phyloP scores from a whole-genome alignment of 37 sponge, comb jelly and placozoan genomes.

The Amphimedon queenslandica region DNA sequence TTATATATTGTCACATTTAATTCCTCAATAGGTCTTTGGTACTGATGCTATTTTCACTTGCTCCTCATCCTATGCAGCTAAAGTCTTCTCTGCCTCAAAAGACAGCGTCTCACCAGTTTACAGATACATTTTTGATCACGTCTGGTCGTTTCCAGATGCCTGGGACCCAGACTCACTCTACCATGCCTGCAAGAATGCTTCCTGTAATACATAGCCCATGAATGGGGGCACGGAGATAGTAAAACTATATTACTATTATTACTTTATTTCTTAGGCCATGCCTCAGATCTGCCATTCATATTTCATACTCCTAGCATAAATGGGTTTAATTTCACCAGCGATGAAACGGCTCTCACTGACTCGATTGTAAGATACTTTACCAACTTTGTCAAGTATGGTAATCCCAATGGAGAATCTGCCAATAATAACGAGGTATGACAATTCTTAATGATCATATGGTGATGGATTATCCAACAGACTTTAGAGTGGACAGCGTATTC shows the following conservation, averaged over 20 bases:
- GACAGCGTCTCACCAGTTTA: conserved; percentile 23
- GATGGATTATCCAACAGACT: background rate
- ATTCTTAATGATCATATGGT: background rate
- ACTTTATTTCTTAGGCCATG: too few species aligned
- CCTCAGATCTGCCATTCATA: conserved; percentile 53
- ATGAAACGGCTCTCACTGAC: conserved; percentile 37
- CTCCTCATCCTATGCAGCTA: conserved; percentile 49
- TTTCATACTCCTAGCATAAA: conserved; percentile 45
- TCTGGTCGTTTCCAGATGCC: conserved; percentile 32
- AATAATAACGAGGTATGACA: background rate
- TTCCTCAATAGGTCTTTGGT: conserved; percentile 29
- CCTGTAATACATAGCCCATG: background rate
- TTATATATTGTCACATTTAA: too few species aligned
- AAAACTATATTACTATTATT: too few species aligned
- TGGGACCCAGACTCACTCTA: background rate
- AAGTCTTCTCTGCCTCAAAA: conserved; percentile 5
- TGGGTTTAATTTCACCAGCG: conserved; percentile 41
- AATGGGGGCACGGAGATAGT: too few species aligned
- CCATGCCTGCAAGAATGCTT: too few species aligned
- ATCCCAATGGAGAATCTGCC: conserved; percentile 37
- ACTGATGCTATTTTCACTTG: conserved; percentile 63
- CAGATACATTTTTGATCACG: conserved; percentile 58
- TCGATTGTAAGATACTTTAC: conserved; percentile 49
- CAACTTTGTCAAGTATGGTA: conserved; percentile 58
- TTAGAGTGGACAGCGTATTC: too few species aligned